phyloP scores from a whole-genome alignment of 2,113 vertebrate genomes.

The Tupaia tana region DNA sequence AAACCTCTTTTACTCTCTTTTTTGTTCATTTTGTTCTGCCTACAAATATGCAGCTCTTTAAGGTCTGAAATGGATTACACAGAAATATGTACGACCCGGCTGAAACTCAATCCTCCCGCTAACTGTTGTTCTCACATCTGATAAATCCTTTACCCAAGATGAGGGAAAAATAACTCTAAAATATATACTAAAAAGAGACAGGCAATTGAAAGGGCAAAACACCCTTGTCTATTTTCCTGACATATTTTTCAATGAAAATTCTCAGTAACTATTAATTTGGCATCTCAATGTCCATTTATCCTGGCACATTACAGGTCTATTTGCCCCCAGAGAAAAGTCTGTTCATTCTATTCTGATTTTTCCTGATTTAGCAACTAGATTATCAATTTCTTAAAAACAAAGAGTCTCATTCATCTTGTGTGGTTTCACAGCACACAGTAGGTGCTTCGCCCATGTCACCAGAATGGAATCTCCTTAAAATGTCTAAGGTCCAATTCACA shows the following conservation, averaged over 20 bases:
- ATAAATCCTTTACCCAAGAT: slow-evolving; percentile 81
- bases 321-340: not conserved
- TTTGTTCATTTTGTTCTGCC: slow-evolving; percentile 75
- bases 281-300: not conserved
- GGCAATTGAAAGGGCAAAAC: not conserved
- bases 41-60: slow-evolving; percentile 78
- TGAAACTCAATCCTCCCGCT: slow-evolving; percentile 80
- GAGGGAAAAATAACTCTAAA: slow-evolving; percentile 75
- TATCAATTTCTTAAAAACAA: slow-evolving; percentile 19
- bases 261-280: not conserved
- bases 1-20: slow-evolving; percentile 75
- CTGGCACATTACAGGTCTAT: not conserved
- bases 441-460: not conserved
- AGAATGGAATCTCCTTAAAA: slow-evolving; percentile 29
- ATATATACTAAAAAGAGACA: slow-evolving; percentile 24
- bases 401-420: not conserved
- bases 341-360: not conserved
- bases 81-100: slow-evolving; percentile 76
- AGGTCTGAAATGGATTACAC: slow-evolving; percentile 84
- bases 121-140: slow-evolving; percentile 81
- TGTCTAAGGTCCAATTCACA: slow-evolving; percentile 21
- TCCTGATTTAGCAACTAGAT: not conserved
- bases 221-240: slow-evolving; percentile 5
- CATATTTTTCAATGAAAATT: not conserved
- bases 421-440: slow-evolving; percentile 2